phyloP scores from a whole-genome alignment of 2,888 invertebrate species.

The Orthonychiurus folsomi region DNA sequence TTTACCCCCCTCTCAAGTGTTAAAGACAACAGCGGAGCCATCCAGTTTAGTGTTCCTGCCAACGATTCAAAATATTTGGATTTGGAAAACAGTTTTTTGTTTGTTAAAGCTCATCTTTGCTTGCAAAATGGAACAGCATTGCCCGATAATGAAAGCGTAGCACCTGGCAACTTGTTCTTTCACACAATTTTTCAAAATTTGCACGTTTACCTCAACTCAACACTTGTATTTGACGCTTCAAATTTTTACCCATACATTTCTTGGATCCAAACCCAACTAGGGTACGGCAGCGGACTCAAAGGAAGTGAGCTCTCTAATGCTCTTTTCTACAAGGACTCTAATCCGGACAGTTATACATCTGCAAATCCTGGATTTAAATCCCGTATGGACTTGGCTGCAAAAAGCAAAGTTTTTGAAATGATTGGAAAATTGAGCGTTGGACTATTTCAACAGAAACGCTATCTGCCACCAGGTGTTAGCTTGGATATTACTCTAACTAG shows the following conservation, averaged over 20 bases:
- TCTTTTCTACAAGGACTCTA: background rate
- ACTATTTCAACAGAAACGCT: conserved; percentile 3
- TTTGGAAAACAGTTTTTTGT: background rate
- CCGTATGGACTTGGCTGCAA: background rate
- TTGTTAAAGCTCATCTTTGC: background rate
- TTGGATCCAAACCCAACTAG: background rate
- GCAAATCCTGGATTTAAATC: background rate
- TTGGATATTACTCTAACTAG: background rate
- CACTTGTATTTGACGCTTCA: background rate
- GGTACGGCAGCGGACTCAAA: background rate
- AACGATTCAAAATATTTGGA: background rate
- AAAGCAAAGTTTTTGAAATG: conserved; percentile 1
- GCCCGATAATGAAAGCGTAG: background rate
- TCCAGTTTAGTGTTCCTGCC: background rate
- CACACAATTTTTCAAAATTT: conserved; percentile 6
- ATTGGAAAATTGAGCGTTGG: background rate
- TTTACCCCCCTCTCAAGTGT: background rate
- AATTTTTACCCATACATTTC: background rate
- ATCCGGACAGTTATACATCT: background rate
- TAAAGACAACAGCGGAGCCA: background rate
- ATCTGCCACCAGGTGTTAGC: conserved; percentile 6
- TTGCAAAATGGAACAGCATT: background rate
- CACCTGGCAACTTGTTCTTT: conserved; percentile 2
- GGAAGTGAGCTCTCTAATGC: background rate
- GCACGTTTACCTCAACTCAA: background rate